A percentile compares a stretch with the other conserved stretches of the same genome.
phyloP scores from a whole-genome alignment of 2,888 invertebrate species.

The Reticulitermes lucifugus region DNA sequence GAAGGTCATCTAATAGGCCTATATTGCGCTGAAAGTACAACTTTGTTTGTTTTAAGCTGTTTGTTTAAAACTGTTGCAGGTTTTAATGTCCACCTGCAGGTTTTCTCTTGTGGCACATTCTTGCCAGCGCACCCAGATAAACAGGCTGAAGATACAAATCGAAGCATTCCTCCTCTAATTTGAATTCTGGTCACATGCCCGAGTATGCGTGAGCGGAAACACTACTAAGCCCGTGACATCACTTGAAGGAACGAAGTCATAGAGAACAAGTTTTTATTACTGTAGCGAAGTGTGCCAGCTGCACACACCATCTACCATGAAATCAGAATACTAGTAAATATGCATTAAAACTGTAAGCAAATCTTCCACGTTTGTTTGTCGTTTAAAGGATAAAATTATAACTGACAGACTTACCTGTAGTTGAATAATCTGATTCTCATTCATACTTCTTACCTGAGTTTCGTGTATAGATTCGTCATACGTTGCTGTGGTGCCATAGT shows the following conservation, averaged over 20 bases:
- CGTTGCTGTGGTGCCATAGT: background rate
- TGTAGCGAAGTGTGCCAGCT: slow-evolving; percentile 17
- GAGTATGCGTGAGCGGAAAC: slow-evolving; percentile 19
- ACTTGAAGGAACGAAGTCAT: background rate
- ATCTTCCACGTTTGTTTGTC: background rate
- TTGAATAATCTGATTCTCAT: background rate
- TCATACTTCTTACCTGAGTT: background rate
- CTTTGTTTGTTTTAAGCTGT: background rate
- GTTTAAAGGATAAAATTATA: background rate
- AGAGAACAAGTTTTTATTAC: slow-evolving; percentile 4
- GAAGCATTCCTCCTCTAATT: background rate
- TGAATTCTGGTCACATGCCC: slow-evolving; percentile 9
- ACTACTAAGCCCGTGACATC: background rate
- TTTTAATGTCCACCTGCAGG: background rate
- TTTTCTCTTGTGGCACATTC: background rate
- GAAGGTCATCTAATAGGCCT: background rate
- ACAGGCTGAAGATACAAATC: background rate
- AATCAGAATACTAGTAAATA: slow-evolving; percentile 8
- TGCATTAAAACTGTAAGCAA: background rate
- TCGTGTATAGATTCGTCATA: background rate
- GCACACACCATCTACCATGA: slow-evolving; percentile 10
- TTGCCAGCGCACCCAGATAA: slow-evolving; percentile 1
- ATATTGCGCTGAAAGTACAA: background rate
- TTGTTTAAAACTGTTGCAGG: background rate
- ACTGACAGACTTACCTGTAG: background rate